Evolutionary conservation across 2,113 vertebrate species (phyloP).

Genomic region (Lethenteron camtschaticum): DNA sequence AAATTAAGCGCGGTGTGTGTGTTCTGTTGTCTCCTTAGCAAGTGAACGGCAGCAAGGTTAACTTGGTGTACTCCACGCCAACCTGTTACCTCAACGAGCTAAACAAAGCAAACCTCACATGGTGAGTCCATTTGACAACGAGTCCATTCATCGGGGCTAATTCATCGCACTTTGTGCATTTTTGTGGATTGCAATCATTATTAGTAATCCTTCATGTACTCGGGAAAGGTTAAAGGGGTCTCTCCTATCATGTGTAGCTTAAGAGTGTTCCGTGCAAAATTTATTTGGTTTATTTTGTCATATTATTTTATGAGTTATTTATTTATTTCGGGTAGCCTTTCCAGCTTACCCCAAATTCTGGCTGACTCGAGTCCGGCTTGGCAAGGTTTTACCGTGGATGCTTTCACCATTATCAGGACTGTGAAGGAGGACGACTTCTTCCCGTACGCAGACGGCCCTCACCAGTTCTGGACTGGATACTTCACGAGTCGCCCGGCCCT

Average conservation of each 20-base stretch:
- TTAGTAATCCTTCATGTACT: no score
- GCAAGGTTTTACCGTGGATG: no score
- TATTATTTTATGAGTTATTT: no score
- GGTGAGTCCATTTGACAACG: constrained; percentile 23
- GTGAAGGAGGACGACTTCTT: constrained; percentile 69
- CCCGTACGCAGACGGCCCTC: constrained; percentile 43
- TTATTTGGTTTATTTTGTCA: no score
- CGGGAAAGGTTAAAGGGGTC: no score
- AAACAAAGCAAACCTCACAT: constrained; percentile 45
- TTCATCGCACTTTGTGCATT: no score
- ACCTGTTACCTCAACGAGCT: constrained; percentile 67
- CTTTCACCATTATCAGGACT: constrained; percentile 23
- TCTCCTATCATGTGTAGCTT: no score
- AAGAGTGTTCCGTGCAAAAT: no score
- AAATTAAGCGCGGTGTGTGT: constrained; percentile 3
- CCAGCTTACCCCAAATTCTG: no score
- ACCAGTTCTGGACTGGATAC: constrained; percentile 67
- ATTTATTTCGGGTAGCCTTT: no score
- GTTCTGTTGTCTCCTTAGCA: constrained; percentile 17
- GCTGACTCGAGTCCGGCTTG: no score
- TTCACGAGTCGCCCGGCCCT: constrained; percentile 58
- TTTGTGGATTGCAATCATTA: no score
- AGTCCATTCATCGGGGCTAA: neutral
- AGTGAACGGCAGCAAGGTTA: constrained; percentile 28
- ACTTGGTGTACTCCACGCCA: constrained; percentile 55